These are phyloP conservation scores for Thera britannica DNA, from an alignment of 2,888 invertebrate species.

Conservation along the genomic window DNA sequence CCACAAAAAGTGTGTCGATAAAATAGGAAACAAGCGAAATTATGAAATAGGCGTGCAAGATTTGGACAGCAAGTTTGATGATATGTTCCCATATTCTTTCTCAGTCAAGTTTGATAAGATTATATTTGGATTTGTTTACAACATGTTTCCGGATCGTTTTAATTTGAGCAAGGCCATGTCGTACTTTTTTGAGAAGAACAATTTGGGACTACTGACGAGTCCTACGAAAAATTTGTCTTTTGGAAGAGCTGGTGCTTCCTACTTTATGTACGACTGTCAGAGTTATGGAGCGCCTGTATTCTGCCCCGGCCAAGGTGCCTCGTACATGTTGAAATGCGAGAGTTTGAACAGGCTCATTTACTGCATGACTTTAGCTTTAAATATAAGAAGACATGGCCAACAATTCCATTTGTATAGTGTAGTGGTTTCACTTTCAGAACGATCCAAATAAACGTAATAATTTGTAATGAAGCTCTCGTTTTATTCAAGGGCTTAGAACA, in stretches of 20 bases:
- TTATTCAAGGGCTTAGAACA: neutral
- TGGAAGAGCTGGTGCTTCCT: conserved; percentile 81
- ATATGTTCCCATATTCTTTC: conserved; percentile 85
- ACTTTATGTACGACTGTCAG: conserved; percentile 89
- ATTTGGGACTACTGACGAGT: conserved; percentile 83
- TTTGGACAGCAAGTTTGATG: conserved; percentile 78
- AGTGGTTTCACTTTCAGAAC: conserved; percentile 57
- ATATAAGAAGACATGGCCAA: conserved; percentile 80
- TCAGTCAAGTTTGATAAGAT: conserved; percentile 82
- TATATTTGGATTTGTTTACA: conserved; percentile 86
- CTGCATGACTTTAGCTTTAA: conserved; percentile 86
- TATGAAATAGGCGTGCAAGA: conserved; percentile 85
- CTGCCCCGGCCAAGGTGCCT: conserved; percentile 81
- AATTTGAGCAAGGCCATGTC: conserved; percentile 86
- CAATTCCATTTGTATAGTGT: conserved; percentile 80
- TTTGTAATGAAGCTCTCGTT: conserved; percentile 1
- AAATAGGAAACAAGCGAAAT: conserved; percentile 73
- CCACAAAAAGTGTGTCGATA: conserved; percentile 76
- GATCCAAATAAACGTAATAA: conserved; percentile 57
- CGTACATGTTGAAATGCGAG: conserved; percentile 86
- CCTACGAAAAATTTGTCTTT: conserved; percentile 82
- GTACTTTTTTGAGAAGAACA: conserved; percentile 84
- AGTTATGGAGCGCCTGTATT: conserved; percentile 86
- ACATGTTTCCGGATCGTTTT: conserved; percentile 81
- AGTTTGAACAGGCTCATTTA: conserved; percentile 86